Evolutionary conservation across 2,888 invertebrate genomes (phyloP).

Genomic region (Stenodema calcarata): DNA sequence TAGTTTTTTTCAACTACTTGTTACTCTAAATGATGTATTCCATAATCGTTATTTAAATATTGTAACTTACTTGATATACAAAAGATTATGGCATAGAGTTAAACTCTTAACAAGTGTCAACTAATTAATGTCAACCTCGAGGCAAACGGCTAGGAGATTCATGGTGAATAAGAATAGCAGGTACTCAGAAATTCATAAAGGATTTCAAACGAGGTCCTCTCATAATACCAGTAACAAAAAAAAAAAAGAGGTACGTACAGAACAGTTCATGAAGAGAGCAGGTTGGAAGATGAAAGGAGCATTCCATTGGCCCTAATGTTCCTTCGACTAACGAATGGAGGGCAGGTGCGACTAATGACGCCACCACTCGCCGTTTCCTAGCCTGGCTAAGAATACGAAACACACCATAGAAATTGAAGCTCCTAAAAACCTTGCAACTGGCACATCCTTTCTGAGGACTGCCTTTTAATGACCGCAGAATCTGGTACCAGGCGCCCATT

Average conservation of each 20-base stretch:
- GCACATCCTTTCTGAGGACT: not conserved
- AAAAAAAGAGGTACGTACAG: not conserved
- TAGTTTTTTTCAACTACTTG: too few species aligned
- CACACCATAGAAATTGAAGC: constrained; percentile 31
- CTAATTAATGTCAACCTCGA: not conserved
- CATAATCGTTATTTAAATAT: too few species aligned
- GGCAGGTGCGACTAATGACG: constrained; percentile 41
- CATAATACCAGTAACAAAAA: not conserved
- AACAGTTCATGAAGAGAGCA: not conserved
- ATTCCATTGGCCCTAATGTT: constrained; percentile 40
- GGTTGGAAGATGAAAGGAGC: not conserved
- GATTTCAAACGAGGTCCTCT: not conserved
- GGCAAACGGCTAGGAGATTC: not conserved
- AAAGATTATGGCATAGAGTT: too few species aligned
- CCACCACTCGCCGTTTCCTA: not conserved
- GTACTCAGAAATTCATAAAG: not conserved
- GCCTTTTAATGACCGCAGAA: constrained; percentile 23
- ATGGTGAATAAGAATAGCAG: not conserved
- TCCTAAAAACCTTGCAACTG: constrained; percentile 24
- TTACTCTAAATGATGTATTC: too few species aligned
- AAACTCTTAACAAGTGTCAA: not conserved
- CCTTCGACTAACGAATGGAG: constrained; percentile 14
- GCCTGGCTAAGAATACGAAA: constrained; percentile 31
- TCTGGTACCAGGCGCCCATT: not conserved
- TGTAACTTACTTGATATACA: too few species aligned